phyloP scores from a whole-genome alignment of 1,140 invertebrate genomes.

The Bombus turneri region DNA sequence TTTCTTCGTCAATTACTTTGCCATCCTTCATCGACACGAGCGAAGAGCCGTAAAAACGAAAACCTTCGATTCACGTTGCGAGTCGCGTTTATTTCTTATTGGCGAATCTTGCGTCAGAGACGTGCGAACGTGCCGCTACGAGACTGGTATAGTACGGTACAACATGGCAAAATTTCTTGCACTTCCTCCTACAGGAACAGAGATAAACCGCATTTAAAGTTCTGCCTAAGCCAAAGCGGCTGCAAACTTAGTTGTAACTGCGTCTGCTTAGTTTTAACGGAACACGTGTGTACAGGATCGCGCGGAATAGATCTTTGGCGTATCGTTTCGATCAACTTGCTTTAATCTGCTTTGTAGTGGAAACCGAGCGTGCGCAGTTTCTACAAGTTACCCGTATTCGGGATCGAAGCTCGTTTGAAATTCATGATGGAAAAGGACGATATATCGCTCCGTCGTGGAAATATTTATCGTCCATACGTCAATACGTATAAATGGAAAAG shows the following conservation, averaged over 20 bases:
- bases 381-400: neutral
- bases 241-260: slow-evolving; percentile 2
- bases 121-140: neutral
- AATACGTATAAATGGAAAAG: neutral
- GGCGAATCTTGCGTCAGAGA: neutral
- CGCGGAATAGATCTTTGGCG: neutral
- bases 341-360: neutral
- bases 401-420: neutral
- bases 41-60: neutral
- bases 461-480: neutral
- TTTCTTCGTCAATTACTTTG: neutral
- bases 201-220: slow-evolving; percentile 14
- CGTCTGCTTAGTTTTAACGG: slow-evolving; percentile 4
- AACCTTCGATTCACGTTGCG: neutral
- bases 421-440: neutral
- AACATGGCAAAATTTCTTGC: neutral
- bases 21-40: neutral
- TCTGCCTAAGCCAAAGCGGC: neutral
- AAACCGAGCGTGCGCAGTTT: neutral
- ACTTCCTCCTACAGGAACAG: no score
- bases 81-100: neutral
- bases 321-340: neutral
- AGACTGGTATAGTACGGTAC: neutral
- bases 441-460: neutral
- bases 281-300: neutral